Base-by-base conservation (phyloP, 2,888 invertebrate species). In the Parascotia fuliginaria region DNA sequence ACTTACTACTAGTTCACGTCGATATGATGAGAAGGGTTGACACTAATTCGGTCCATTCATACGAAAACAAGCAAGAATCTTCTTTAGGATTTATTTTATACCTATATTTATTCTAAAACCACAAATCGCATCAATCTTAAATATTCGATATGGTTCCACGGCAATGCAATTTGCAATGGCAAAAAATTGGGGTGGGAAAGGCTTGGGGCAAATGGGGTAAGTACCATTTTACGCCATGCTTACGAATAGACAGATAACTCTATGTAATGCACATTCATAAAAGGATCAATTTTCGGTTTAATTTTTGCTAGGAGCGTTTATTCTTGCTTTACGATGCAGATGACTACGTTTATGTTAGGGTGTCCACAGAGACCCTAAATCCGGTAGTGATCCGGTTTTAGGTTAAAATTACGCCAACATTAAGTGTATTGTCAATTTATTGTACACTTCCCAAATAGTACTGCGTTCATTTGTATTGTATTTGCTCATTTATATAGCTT, bases 251-350 rank as follows among this genome's bases (percentile, higher is more conserved):
- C 65, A 70, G 67, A 79, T 74, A 73, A 73, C 65, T 81, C 79
- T 73, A 73, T 74, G 76, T n/a, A 27, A 81, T 81, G 81, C 77
- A 77, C 79, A 80, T 77, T 72, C 68, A 85, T 83, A 84, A 84
- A 34, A 70, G 77, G 75, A 67, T 60, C 68, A 73, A 74, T 79
- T 70, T 77, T 68, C 58, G 74, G 77, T 75, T 76, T 79, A 81
- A 81, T 81, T 80, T 81, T 78, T 76, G 76, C 77, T 64, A 56
- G 52, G 50, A 75, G 70, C 76, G 58, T 58, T 79, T 71, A 76
- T 72, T 59, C 55, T 63, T 60, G 60, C 51, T 56, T 45, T 64
- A 38, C 58, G 60, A 55, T 61, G 60, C 9, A 12, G 11, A n/a
- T n/a, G n/a, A 34, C 15, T 16, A 14, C 70, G 73, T 75, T 71